Evolutionary conservation across 2,113 vertebrate genomes (phyloP), one percentile per base, ranked within the genome.

Genomic region (Cyrtonyx montezumae): DNA sequence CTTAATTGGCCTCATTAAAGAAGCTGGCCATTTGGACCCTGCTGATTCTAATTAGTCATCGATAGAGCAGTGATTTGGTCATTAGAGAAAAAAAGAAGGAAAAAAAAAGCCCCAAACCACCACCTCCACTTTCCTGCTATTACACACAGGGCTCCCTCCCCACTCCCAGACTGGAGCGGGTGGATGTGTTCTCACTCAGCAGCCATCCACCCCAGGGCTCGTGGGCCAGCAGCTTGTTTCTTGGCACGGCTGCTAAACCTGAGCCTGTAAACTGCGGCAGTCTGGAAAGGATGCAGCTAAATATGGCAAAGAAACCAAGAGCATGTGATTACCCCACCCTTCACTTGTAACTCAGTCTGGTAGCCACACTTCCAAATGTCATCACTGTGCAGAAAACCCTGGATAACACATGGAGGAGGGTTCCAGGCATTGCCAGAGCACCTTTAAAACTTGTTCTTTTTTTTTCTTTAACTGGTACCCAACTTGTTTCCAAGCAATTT

Each of bases 41-140:
- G 26, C 84, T 95, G 85, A 7, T 59, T 84, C 66, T 93, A 95
- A 97, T 94, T 96, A 97, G 71, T 94, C 91, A 95, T 73, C 90
- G n/a, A 70, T 46, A 70, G 80, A 74, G 91, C 1, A 1, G 66
- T 73, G 79, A 91, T 81, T 81, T 58, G 55, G 36, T 53, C 17
- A 49, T 90, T 12, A 75, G 78, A 70, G 62, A 43, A 56, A 25
- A 42, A 34, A 58, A 30, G 5, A 16, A 48, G 65, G 37, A 28
- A 5, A 17, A 14, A 0, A 13, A 43, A 65, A 37, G 15, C 51
- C 26, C 51, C 14, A n/a, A 55, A 79, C 7, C 36, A 34, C 56
- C 89, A 53, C 71, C 87, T 87, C 71, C 73, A 58, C 5, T 83
- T 22, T 84, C 63, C 45, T 8, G 74, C 46, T 25, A 8, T 79